Conservation (phyloP, 1,140 invertebrate genomes). For the Eufriesea mexicana region DNA sequence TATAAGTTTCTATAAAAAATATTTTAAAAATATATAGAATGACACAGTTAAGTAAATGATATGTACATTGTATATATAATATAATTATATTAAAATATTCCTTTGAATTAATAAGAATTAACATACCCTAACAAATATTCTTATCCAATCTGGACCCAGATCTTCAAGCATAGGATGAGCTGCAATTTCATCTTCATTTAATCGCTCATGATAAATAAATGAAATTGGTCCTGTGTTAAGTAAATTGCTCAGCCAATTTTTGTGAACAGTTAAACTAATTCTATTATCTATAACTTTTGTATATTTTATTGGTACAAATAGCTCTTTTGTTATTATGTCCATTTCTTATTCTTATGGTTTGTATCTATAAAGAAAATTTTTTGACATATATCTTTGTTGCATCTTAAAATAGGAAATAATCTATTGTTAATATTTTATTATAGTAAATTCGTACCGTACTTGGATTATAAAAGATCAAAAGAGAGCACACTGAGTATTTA, state of each 20-base stretch:
- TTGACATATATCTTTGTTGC: background rate
- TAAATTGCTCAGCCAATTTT: slow-evolving; percentile 75
- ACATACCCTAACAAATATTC: slow-evolving; percentile 77
- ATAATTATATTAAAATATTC: background rate
- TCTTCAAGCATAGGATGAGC: slow-evolving; percentile 76
- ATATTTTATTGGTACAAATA: slow-evolving; percentile 76
- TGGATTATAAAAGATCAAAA: background rate
- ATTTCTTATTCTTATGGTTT: slow-evolving; percentile 53
- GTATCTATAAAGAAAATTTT: background rate
- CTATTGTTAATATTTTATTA: background rate
- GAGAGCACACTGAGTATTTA: background rate
- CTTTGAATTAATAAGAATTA: slow-evolving; percentile 29
- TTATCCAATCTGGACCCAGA: slow-evolving; percentile 75
- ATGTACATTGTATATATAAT: background rate
- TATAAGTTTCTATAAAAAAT: no score
- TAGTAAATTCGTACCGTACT: background rate
- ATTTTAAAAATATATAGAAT: no score
- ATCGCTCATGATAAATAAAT: slow-evolving; percentile 75
- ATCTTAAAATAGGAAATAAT: background rate
- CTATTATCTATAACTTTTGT: slow-evolving; percentile 72
- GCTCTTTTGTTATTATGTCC: slow-evolving; percentile 73
- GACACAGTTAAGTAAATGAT: no score
- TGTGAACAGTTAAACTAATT: slow-evolving; percentile 76
- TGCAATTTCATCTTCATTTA: slow-evolving; percentile 77
- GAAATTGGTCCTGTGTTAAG: slow-evolving; percentile 69